Evolutionary conservation across 2,888 invertebrate species (phyloP).

Genomic region (Muschampia plurimacula): DNA sequence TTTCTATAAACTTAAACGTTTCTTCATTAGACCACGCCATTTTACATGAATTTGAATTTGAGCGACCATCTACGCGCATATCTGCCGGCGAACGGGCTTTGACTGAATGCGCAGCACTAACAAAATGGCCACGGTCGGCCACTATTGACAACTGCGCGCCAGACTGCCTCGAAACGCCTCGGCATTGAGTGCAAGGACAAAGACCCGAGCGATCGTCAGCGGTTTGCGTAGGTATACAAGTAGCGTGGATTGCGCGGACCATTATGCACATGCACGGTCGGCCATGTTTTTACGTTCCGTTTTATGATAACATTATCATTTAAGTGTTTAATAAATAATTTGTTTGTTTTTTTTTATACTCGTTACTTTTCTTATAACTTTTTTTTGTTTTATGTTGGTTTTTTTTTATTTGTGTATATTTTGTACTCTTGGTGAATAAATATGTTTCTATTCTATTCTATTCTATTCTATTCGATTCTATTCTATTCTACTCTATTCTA

Average conservation of each 20-base stretch:
- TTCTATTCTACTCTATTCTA: no score
- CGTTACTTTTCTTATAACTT: no score
- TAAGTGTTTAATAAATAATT: no score
- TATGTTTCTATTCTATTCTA: no score
- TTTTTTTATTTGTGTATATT: no score
- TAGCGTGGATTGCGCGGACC: constrained; percentile 19
- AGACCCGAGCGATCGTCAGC: constrained; percentile 24
- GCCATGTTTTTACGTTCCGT: constrained; percentile 19
- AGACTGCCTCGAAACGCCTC: constrained; percentile 13
- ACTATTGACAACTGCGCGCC: constrained; percentile 40
- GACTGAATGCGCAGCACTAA: constrained; percentile 32
- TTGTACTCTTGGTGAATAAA: no score
- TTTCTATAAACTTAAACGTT: constrained; percentile 32
- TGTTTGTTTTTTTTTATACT: no score
- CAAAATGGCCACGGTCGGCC: constrained; percentile 38
- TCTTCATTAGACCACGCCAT: constrained; percentile 37
- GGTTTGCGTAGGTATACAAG: background rate
- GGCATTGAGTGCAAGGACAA: constrained; percentile 32
- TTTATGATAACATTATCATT: background rate
- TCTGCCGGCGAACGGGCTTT: background rate
- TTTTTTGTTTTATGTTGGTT: no score
- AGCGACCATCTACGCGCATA: constrained; percentile 1
- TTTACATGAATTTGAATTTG: background rate
- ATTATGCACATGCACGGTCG: constrained; percentile 18
- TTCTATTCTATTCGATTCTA: no score